phyloP scores from a whole-genome alignment of 2,113 vertebrate genomes.

The Laticauda colubrina region DNA sequence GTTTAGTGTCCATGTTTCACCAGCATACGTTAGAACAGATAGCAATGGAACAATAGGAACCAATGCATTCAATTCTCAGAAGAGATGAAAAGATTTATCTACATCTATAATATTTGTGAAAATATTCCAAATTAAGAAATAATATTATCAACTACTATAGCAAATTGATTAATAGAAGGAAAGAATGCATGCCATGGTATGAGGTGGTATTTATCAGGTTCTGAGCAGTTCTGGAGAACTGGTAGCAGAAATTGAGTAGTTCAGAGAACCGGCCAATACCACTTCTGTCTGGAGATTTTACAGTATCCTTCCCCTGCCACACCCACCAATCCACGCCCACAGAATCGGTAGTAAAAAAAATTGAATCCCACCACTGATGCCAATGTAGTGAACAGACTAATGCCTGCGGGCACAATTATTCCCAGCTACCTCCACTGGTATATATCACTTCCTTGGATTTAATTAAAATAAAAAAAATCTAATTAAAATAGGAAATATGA shows the following conservation, averaged over 20 bases:
- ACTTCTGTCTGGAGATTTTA: too few relatives aligned
- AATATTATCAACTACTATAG: not conserved
- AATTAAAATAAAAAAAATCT: not conserved
- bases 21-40: not conserved
- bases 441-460: not conserved
- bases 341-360: too few relatives aligned
- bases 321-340: too few relatives aligned
- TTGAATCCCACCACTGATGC: not conserved
- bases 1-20: too few relatives aligned
- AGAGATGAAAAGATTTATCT: not conserved
- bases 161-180: not conserved
- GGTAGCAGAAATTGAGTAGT: too few relatives aligned
- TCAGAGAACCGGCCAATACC: too few relatives aligned
- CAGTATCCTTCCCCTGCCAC: too few relatives aligned
- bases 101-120: not conserved
- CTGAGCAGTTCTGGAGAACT: too few relatives aligned
- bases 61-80: not conserved
- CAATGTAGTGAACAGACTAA: not conserved
- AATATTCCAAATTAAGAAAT: not conserved
- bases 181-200: not conserved
- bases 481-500: not conserved
- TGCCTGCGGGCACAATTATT: not conserved
- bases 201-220: too few relatives aligned
- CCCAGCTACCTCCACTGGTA: not conserved
- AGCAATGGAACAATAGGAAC: not conserved